Conservation (phyloP, 2,797 vertebrate species). For the Podarcis lilfordi region DNA sequence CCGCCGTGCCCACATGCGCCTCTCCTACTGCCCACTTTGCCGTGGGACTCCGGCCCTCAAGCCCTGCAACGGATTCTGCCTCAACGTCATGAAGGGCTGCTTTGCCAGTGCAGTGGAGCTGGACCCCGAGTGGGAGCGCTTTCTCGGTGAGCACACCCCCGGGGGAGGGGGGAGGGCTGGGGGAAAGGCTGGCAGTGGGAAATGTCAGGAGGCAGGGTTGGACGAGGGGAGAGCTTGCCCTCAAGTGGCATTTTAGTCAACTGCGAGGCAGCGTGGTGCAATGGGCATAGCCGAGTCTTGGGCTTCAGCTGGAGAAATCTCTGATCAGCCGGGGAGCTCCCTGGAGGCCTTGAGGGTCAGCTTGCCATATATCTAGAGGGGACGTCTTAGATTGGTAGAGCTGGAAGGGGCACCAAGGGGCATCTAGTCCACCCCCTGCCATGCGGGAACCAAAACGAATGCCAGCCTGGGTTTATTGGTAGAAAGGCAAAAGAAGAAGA, state of each 20-base stretch:
- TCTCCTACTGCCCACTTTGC: slow-evolving; percentile 90
- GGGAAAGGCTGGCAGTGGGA: not conserved
- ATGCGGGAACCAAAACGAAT: too few relatives aligned
- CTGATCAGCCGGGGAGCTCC: too few relatives aligned
- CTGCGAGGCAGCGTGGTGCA: too few relatives aligned
- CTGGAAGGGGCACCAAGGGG: not conserved
- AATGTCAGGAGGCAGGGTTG: not conserved
- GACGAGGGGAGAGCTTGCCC: not conserved
- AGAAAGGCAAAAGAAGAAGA: too few relatives aligned
- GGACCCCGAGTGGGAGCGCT: slow-evolving; percentile 88
- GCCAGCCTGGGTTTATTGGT: too few relatives aligned
- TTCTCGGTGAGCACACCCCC: slow-evolving; percentile 81
- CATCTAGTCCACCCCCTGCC: too few relatives aligned
- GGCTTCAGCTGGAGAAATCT: too few relatives aligned
- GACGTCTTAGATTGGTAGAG: not conserved
- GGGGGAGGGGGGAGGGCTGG: not conserved
- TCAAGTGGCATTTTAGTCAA: not conserved
- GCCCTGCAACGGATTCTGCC: slow-evolving; percentile 87
- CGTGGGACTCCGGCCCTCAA: slow-evolving; percentile 83
- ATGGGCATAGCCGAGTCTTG: too few relatives aligned
- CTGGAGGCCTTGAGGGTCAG: too few relatives aligned
- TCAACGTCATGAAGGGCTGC: slow-evolving; percentile 91
- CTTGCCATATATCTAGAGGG: too few relatives aligned
- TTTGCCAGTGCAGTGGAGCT: slow-evolving; percentile 86
- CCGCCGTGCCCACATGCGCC: slow-evolving; percentile 84